phyloP scores from a whole-genome alignment of 2,888 invertebrate genomes.

The Atherix ibis region DNA sequence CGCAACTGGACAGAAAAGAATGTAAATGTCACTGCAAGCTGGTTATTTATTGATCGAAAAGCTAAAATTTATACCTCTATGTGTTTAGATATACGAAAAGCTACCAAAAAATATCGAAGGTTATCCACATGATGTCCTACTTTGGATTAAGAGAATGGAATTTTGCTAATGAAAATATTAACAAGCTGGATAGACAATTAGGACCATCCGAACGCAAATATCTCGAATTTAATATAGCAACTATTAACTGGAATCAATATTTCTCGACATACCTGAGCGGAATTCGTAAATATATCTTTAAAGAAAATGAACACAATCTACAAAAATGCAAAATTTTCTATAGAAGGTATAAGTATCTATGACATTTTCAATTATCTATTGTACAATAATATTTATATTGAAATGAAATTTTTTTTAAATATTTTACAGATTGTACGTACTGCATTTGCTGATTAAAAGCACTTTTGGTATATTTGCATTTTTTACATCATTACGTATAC shows the following conservation, averaged over 20 bases:
- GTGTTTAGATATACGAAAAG: slow-evolving; percentile 24
- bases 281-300: slow-evolving; percentile 48
- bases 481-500: too few species aligned
- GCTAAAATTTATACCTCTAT: neutral
- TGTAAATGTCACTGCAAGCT: slow-evolving; percentile 27
- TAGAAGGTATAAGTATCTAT: slow-evolving; percentile 11
- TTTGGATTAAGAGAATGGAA: slow-evolving; percentile 32
- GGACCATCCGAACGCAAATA: slow-evolving; percentile 17
- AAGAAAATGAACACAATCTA: slow-evolving; percentile 36
- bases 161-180: slow-evolving; percentile 29
- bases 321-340: slow-evolving; percentile 7
- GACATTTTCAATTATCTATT: slow-evolving; percentile 2
- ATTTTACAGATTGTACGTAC: slow-evolving; percentile 20
- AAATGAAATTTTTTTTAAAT: too few species aligned
- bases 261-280: slow-evolving; percentile 51
- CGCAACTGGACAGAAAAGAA: slow-evolving; percentile 31
- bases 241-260: slow-evolving; percentile 51
- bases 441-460: slow-evolving; percentile 28
- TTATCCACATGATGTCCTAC: slow-evolving; percentile 33
- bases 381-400: slow-evolving; percentile 6
- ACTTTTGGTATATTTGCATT: slow-evolving; percentile 26
- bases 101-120: slow-evolving; percentile 28
- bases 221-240: slow-evolving; percentile 41
- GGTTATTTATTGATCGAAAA: neutral
- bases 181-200: slow-evolving; percentile 25